These are phyloP conservation scores for Epizoanthus rinbou DNA, from an alignment of 92 coral and sea anemone species.

Conservation along the genomic window DNA sequence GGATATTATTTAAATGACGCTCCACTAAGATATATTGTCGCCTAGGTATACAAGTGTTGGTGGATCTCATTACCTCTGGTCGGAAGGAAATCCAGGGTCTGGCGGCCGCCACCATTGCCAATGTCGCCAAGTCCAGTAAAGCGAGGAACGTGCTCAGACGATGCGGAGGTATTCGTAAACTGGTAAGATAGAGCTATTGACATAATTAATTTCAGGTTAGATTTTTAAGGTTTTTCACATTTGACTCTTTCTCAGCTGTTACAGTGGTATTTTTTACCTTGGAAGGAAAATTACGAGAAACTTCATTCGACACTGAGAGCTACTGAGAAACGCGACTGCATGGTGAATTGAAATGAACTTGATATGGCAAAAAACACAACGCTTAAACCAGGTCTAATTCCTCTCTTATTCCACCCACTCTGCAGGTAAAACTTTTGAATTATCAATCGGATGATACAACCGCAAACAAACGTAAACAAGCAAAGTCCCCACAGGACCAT, in stretches of 20 bases:
- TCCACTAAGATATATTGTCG: background rate
- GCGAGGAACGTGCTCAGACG: constrained; percentile 85
- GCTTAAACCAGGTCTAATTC: background rate
- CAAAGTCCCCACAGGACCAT: constrained; percentile 34
- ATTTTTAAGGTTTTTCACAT: background rate
- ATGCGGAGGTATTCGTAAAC: constrained; percentile 81
- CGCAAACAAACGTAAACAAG: constrained; percentile 33
- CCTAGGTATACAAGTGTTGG: constrained; percentile 74
- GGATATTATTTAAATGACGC: too few species aligned
- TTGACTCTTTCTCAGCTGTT: too few species aligned
- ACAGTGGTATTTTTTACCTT: too few species aligned
- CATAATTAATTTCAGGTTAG: background rate
- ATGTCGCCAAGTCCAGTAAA: constrained; percentile 81
- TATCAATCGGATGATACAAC: constrained; percentile 48
- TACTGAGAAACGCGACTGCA: too few species aligned
- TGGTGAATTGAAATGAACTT: too few species aligned
- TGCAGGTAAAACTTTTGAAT: constrained; percentile 74
- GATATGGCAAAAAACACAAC: too few species aligned
- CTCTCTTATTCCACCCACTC: background rate
- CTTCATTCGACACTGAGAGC: too few species aligned
- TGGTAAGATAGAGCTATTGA: constrained; percentile 52
- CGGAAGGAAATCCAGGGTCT: constrained; percentile 82
- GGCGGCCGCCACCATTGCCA: constrained; percentile 91
- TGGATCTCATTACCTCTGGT: constrained; percentile 71
- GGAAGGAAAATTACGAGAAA: too few species aligned